These are phyloP conservation scores for Crenuchus spilurus DNA, from an alignment of 2,797 vertebrate species.

Conservation along the genomic window DNA sequence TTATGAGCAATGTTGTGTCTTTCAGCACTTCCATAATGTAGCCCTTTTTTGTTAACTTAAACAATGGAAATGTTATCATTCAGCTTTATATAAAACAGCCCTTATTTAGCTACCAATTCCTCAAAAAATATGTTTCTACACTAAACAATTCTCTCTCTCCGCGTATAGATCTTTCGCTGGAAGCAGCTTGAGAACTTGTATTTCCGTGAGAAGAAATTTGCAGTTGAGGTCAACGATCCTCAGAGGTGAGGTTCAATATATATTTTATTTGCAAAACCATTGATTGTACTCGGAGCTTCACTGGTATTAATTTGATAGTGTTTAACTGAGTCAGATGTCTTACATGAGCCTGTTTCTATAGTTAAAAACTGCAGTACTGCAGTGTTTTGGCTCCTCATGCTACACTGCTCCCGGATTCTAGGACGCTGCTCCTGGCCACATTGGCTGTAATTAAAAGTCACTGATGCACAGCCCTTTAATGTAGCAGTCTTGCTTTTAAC, in stretches of 20 bases:
- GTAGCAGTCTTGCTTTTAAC: background rate
- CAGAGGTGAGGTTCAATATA: conserved; percentile 79
- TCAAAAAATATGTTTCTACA: conserved; percentile 31
- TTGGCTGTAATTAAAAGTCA: conserved; percentile 55
- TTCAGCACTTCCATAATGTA: background rate
- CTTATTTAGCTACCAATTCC: conserved; percentile 48
- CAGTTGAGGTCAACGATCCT: conserved; percentile 95
- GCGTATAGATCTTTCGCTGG: conserved; percentile 90
- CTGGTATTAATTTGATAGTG: background rate
- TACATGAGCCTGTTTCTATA: background rate
- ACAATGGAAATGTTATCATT: conserved; percentile 41
- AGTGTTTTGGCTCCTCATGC: background rate
- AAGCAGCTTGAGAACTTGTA: conserved; percentile 97
- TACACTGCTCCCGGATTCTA: conserved; percentile 44
- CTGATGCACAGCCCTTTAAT: conserved; percentile 46
- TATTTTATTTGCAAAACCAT: background rate
- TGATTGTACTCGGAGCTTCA: background rate
- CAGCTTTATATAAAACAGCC: conserved; percentile 31
- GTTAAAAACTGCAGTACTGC: background rate
- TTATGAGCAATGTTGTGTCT: background rate
- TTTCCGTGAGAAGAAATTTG: conserved; percentile 98
- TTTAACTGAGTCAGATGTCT: too few species aligned
- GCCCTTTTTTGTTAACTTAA: background rate
- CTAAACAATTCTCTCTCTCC: conserved; percentile 25
- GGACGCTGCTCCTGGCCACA: conserved; percentile 39